Base-by-base conservation (phyloP, 1,140 invertebrate species). In the Heliconius eleuchia region DNA sequence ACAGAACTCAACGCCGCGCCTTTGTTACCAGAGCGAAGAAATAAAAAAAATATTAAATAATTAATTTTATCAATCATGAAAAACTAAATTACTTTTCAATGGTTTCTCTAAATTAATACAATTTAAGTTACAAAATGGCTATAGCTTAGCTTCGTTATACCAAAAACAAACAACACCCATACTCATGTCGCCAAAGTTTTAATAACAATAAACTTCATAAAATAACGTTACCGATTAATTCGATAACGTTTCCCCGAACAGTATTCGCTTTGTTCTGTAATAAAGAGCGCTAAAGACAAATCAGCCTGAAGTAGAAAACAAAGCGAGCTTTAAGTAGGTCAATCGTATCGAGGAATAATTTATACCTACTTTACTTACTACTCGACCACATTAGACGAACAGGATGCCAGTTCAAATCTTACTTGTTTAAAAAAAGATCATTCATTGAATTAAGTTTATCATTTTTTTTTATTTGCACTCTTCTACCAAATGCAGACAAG, bases 181-280 rank as follows among this genome's bases (percentile, higher is more conserved):
- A 57, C 60, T 66, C 0, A 66, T 66, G 4, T 66, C 3, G 16
- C 3, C 13, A 66, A 66, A 30, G 27, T 66, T 66, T 66, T 16
- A 66, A 30, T 66, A 30, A 66, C 60, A 66, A 30, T 66, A 27
- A 30, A 66, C 23, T 27, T 8, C 18, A 18, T 66, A 30, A 66
- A 30, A 66, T 66, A 66, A 66, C 1, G 4, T 3, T 30, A 60
- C 55, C 7, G 55, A 2, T 27, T 60, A 60, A 66, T 66, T 66
- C 27, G 77, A 74, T 74, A 79, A 74, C 30, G 46, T 57, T 57
- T 70, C 39, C n/a, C 11, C 23, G 39, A 66, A 79, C 46, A 76
- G 34, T 74, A 74, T 72, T 76, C 76, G 42, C 46, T 79, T 85
- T 84, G 79, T 86, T 80, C 77, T 82, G 52, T 71, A 84, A 81